Base-by-base conservation (phyloP, 2,888 invertebrate genomes). In the Phengaris alcon region DNA sequence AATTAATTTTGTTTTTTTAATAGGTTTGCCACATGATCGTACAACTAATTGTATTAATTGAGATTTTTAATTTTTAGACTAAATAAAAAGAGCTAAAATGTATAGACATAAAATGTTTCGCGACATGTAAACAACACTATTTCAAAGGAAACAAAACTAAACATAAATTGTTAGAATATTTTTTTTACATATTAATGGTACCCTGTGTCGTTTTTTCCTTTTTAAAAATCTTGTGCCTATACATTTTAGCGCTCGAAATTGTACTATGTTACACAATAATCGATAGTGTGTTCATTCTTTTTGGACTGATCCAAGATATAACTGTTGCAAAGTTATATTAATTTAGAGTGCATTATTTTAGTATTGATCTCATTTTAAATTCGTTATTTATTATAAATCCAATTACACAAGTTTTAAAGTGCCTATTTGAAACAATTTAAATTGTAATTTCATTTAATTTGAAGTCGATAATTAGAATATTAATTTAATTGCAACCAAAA, bases 341-440 rank as follows among this genome's bases (percentile, higher is more conserved):
- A 35, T 44, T 35, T 64, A 35, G 1, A 35, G 64, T 59, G 22
- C 22, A 59, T 64, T 64, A 35, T 12, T 6, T 12, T 64, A 64
- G 64, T 64, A 35, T 64, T 64, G 64, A 64, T 64, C 64, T 64
- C 64, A 64, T 64, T 64, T 64, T 44, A 6, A 44, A 35, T 64
- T 10, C 2, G 12, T 64, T 64, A 64, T 64, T 64, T 64, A 64
- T 64, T 64, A 35, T 44, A 13, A 64, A 64, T 64, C 59, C 59
- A 59, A 59, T 22, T 22, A 57, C 55, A 9, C 15, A 57, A 15
- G 22, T 59, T 59, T 35, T 10, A 2, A 35, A 12, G 64, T 22
- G 35, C 10, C 10, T 59, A 15, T 15, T 57, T 57, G 3, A 59
- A 10, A 9, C 22, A 10, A 22, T 59, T 35, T 35, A 35, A 4